phyloP scores from a whole-genome alignment of 2,888 invertebrate species.

The Drosophila pegasa region DNA sequence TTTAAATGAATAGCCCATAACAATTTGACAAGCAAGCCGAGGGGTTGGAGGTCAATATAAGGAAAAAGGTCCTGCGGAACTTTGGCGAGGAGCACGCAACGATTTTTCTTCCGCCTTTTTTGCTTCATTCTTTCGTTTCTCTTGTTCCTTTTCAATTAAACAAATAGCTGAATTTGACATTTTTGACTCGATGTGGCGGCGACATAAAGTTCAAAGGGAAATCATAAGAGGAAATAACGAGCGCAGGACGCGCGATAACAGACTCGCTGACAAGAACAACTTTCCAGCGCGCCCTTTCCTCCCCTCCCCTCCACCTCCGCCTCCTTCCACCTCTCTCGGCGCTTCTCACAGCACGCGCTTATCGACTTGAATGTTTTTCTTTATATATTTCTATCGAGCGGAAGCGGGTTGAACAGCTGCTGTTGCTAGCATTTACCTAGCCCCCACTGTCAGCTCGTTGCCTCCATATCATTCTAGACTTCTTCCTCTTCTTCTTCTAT shows the following conservation, averaged over 20 bases:
- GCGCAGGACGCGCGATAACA: constrained; percentile 49
- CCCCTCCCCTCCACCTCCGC: not conserved
- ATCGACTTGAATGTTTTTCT: constrained; percentile 8
- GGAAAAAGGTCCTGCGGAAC: not conserved
- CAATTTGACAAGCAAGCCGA: constrained; percentile 49
- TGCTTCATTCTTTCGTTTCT: constrained; percentile 17
- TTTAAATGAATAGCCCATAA: constrained; percentile 73
- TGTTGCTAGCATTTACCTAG: not conserved
- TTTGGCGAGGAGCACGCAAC: constrained; percentile 10
- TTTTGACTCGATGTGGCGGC: constrained; percentile 40
- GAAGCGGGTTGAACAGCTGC: constrained; percentile 9
- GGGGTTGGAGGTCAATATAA: not conserved
- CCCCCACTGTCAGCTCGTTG: not conserved
- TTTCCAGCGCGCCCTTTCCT: not conserved
- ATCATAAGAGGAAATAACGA: constrained; percentile 63
- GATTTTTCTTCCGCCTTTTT: constrained; percentile 8
- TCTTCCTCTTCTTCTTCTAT: constrained; percentile 3
- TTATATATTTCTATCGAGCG: constrained; percentile 2
- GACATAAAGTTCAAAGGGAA: constrained; percentile 64
- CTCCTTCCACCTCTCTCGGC: not conserved
- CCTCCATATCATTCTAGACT: constrained; percentile 11
- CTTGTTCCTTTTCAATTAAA: constrained; percentile 68
- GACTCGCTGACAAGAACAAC: constrained; percentile 38
- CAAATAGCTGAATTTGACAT: constrained; percentile 79
- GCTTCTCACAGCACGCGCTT: constrained; percentile 16